phyloP scores from a whole-genome alignment of 64 coral and sea anemone species.

The Stichodactyla helianthus region DNA sequence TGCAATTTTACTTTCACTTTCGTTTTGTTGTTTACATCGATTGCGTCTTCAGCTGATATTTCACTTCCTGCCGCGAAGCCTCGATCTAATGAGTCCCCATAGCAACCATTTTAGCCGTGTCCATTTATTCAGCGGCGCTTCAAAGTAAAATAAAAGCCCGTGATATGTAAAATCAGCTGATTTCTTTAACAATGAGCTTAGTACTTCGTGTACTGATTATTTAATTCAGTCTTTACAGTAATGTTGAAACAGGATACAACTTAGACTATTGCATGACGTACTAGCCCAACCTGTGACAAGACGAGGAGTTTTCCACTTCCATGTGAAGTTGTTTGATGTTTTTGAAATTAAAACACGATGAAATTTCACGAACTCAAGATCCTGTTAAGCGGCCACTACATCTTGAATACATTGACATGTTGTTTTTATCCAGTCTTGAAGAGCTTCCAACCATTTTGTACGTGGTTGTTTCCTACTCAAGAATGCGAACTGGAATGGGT shows the following conservation, averaged over 20 bases:
- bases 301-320: not conserved
- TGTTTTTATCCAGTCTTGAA: slow-evolving; percentile 60
- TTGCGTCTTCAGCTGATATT: slow-evolving; percentile 26
- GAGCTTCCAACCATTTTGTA: slow-evolving; percentile 77
- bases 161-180: not conserved
- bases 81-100: not conserved
- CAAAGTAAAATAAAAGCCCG: not conserved
- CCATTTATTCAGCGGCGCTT: not conserved
- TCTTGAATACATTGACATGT: slow-evolving; percentile 72
- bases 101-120: not conserved
- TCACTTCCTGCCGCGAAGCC: not conserved
- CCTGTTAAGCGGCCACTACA: slow-evolving; percentile 73
- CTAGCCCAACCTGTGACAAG: not conserved
- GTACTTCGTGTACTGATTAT: not conserved
- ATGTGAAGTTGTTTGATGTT: not conserved
- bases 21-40: slow-evolving; percentile 38
- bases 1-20: slow-evolving; percentile 19
- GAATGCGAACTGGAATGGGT: slow-evolving; percentile 89
- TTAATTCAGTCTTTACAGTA: not conserved
- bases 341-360: not conserved
- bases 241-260: not conserved
- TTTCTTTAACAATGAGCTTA: not conserved
- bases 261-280: not conserved
- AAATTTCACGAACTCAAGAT: slow-evolving; percentile 39
- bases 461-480: slow-evolving; percentile 73